Evolutionary conservation across 2,113 vertebrate genomes (phyloP).

Genomic region (Hypomesus transpacificus): DNA sequence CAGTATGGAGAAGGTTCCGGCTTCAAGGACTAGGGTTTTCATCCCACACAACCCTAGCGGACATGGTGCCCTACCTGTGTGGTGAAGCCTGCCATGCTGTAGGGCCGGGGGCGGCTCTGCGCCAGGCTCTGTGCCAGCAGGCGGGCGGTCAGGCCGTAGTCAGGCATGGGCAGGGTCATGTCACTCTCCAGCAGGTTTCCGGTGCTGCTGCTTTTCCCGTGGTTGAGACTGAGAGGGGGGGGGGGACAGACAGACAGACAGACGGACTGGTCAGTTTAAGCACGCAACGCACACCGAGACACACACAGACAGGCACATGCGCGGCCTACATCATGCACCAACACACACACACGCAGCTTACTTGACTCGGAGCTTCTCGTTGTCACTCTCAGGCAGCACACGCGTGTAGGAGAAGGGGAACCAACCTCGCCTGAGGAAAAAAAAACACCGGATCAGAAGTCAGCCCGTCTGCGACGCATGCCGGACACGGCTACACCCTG

Average conservation of each 20-base stretch:
- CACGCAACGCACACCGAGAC: background rate
- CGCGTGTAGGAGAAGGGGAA: conserved; percentile 98
- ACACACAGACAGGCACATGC: background rate
- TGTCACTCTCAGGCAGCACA: conserved; percentile 83
- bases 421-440: conserved; percentile 87
- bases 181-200: conserved; percentile 95
- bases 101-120: conserved; percentile 91
- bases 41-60: too few species aligned
- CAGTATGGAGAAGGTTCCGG: too few species aligned
- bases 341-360: conserved; percentile 63
- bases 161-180: conserved; percentile 84
- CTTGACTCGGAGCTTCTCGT: conserved; percentile 86
- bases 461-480: background rate
- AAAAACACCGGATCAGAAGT: too few species aligned
- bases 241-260: background rate
- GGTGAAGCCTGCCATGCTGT: conserved; percentile 94
- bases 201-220: conserved; percentile 97
- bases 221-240: conserved; percentile 77
- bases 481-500: background rate
- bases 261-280: too few species aligned
- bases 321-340: background rate
- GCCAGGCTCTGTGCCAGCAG: conserved; percentile 80
- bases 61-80: conserved; percentile 78
- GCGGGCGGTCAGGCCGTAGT: conserved; percentile 88
- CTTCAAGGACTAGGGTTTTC: background rate